Evolutionary conservation across 2,797 vertebrate species (phyloP).

Genomic region (Lates japonicus): DNA sequence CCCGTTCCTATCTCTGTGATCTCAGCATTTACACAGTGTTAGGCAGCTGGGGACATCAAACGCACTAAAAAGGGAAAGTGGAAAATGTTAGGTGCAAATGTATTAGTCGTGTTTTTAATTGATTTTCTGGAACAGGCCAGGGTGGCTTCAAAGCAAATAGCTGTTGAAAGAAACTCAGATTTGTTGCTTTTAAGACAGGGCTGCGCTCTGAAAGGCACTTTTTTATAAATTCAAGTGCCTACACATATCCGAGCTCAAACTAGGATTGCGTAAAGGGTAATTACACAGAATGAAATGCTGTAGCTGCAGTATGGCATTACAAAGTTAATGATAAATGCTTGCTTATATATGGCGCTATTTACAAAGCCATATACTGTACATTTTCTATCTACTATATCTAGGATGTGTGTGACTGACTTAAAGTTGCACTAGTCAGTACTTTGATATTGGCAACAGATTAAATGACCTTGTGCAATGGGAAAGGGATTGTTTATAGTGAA

Average conservation of each 20-base stretch:
- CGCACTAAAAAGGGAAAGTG: constrained; percentile 63
- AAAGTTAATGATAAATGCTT: neutral
- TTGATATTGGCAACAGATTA: neutral
- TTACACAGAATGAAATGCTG: constrained; percentile 17
- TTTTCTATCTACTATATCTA: neutral
- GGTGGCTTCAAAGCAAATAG: constrained; percentile 76
- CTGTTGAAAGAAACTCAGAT: constrained; percentile 68
- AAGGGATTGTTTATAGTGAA: neutral
- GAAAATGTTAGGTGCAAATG: constrained; percentile 77
- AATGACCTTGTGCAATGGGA: neutral
- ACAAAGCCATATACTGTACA: neutral
- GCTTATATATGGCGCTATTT: constrained; percentile 2
- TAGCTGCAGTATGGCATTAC: neutral
- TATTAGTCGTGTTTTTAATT: constrained; percentile 80
- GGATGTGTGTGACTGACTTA: neutral
- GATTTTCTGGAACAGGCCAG: constrained; percentile 75
- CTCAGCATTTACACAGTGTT: constrained; percentile 64
- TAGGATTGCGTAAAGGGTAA: constrained; percentile 28
- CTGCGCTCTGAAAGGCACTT: constrained; percentile 40
- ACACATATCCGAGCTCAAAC: constrained; percentile 28
- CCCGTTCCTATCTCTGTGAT: constrained; percentile 72
- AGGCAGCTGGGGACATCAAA: constrained; percentile 70
- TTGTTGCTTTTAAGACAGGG: constrained; percentile 58
- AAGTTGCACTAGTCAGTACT: neutral
- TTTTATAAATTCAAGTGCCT: constrained; percentile 12